Evolutionary conservation across 2,797 vertebrate species (phyloP).

Genomic region (Phalanger gymnotis): DNA sequence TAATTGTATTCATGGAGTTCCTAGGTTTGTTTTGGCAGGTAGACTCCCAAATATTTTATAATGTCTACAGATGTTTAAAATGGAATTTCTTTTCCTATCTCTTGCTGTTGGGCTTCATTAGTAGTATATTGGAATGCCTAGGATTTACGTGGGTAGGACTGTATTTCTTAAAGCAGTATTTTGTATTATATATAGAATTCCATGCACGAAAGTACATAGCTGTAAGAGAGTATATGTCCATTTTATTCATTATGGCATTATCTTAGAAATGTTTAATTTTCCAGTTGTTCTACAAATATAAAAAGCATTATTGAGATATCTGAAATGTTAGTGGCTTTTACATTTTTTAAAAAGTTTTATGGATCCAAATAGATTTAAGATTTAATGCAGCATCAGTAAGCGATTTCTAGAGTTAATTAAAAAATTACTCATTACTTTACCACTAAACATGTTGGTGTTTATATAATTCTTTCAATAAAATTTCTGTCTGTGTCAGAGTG

Average conservation of each 20-base stretch:
- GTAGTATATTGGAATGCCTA: no score
- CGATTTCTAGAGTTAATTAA: background rate
- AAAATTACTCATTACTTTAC: background rate
- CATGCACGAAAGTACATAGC: background rate
- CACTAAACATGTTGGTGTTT: background rate
- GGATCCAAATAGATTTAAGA: background rate
- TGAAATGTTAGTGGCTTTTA: background rate
- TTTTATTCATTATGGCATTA: slow-evolving; percentile 2
- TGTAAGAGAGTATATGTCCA: background rate
- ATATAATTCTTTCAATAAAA: background rate
- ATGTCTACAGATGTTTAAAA: no score
- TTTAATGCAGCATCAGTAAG: background rate
- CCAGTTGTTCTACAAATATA: background rate
- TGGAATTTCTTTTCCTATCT: no score
- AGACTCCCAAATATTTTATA: no score
- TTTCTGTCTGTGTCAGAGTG: background rate
- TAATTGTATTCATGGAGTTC: no score
- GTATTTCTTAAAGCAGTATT: slow-evolving; percentile 32
- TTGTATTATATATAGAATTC: background rate
- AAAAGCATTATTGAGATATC: slow-evolving; percentile 40
- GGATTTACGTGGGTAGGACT: no score
- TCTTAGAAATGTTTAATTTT: background rate
- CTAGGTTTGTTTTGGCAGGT: no score
- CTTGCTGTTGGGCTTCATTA: no score
- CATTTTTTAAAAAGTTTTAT: background rate